Evolutionary conservation across 2,113 vertebrate genomes (phyloP), one percentile per base, ranked within the genome.

Genomic region (Psittacus erithacus): DNA sequence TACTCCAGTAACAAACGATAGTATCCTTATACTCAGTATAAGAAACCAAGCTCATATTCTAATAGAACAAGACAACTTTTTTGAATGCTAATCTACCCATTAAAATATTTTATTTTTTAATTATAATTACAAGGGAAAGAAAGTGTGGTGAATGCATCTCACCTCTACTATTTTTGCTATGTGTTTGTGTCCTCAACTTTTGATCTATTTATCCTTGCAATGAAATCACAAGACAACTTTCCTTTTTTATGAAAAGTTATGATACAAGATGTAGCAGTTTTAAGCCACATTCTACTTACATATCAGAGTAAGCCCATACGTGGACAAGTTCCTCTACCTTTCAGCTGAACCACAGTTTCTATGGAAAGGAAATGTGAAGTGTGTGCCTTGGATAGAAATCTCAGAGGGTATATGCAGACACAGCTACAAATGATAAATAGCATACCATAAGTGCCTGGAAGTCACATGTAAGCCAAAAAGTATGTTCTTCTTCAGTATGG

Each of bases 231-330:
- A 73, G 8, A 46, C 6, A 2, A 64, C 33, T 50, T 64, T 71
- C 64, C 16, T 29, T 65, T 7, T 49, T 35, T 35, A 35, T 35
- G 35, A 35, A 35, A 35, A 35, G 35, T 35, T 35, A 35, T 35
- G 35, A 35, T 77, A 33, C 10, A 60, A 33, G 41, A 71, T 64
- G 53, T 82, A 29, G 16, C 29, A 76, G 25, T 46, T 82, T 82
- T 62, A 69, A 90, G 64, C 20, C 25, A 57, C 22, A 38, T 69
- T 67, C 20, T 53, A 3, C 29, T 87, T 62, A 31, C 23, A 49
- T 41, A 49, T n/a, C 7, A 8, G 20, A 67, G 31, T 17, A 84
- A 70, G 17, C 8, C 17, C 41, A 39, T 20, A 17, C 0, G 0
- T 7, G 25, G 18, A 46, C 6, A 79, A 59, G 9, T 41, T 86